Base-by-base conservation (phyloP, 2,797 vertebrate species). In the Acrossocheilus fasciatus region DNA sequence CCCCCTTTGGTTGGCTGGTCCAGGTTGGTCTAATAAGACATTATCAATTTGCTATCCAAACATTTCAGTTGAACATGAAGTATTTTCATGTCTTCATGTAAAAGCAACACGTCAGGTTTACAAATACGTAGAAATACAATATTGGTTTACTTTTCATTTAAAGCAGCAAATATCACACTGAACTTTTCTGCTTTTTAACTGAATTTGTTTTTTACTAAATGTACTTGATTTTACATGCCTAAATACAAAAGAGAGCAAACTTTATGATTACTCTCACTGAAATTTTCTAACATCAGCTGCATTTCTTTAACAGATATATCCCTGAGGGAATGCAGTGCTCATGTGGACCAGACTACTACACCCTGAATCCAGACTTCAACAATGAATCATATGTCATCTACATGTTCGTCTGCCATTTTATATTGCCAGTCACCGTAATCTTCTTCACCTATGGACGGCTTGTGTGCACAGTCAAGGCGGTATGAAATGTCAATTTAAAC, bases 321-420 rank as follows among this genome's bases (percentile, higher is more conserved):
- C 96, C 96, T 0, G 96, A 97, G 90, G 96, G 96, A 70, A 92
- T 96, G 90, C 96, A 97, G 91, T 95, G 94, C 66, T 97, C 96
- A 87, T 97, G 96, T 0, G 95, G 96, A 83, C 96, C 96, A 0
- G 96, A 97, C 91, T 96, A 96, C 91, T 97, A 96, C 92, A 97
- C 96, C 34, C 87, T 94, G 88, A 96, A 95, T 77, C 93, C 95
- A 0, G 94, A 94, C 84, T 97, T 82, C 91, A 95, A 96, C 93
- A 97, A 96, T 0, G 95, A 96, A 86, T 96, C 96, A 54, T 97
- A 93, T 0, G 95, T 97, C 45, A 83, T 96, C 5, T 97, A 96
- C 92, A 93, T 97, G 96, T 97, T 97, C 5, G 0, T 69, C 9
- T 88, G 93, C 30, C 95, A 96, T 91, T 97, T 96, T 91, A 54